phyloP scores from a whole-genome alignment of 2,113 vertebrate species.

The Saiga tatarica region DNA sequence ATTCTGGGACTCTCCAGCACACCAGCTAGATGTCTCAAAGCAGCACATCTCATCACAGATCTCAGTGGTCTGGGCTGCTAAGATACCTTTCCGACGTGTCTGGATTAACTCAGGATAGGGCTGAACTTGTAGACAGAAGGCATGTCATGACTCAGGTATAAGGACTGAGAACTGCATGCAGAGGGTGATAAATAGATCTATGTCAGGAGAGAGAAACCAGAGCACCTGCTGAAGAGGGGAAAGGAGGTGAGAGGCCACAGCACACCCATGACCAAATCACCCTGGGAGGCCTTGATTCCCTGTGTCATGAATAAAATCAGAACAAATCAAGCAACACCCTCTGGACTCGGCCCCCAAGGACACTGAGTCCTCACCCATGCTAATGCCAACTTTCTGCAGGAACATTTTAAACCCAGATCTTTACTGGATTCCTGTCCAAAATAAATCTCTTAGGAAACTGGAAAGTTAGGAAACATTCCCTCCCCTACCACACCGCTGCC shows the following conservation, averaged over 20 bases:
- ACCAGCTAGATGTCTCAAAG: not conserved
- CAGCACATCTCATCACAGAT: not conserved
- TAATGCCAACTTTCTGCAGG: not conserved
- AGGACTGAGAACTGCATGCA: not conserved
- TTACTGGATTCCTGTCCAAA: slow-evolving; percentile 13
- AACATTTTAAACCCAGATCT: slow-evolving; percentile 26
- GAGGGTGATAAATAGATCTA: not conserved
- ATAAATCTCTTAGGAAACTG: slow-evolving; percentile 29
- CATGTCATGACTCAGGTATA: not conserved
- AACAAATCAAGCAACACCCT: not conserved
- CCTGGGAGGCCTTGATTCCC: not conserved
- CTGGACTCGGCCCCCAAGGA: not conserved
- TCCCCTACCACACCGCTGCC: not conserved
- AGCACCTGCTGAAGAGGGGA: not conserved
- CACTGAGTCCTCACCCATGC: not conserved
- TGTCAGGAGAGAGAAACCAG: not conserved
- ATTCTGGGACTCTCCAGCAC: not conserved
- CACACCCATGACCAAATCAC: not conserved
- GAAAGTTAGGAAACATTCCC: not conserved
- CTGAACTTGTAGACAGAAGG: not conserved
- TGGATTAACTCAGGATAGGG: not conserved
- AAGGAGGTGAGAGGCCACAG: not conserved
- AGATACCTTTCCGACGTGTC: not conserved
- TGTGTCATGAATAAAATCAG: not conserved
- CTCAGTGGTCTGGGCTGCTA: not conserved